These are phyloP conservation scores for Trissolcus japonicus DNA, from an alignment of 2,888 invertebrate species.

Conservation along the genomic window DNA sequence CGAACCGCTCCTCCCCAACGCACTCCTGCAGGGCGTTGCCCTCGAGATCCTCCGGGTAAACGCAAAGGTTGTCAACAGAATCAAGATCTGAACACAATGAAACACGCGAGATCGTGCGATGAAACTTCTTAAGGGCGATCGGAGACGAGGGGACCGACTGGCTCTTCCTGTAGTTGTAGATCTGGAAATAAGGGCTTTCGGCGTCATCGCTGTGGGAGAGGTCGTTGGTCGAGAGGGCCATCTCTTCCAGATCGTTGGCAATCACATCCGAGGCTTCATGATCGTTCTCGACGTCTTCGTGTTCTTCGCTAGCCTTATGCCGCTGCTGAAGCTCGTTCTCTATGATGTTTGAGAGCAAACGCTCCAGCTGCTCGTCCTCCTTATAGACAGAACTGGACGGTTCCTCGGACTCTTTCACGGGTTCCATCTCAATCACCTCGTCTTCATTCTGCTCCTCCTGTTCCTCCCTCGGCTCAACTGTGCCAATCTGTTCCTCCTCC, in stretches of 20 bases:
- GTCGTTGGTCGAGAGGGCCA: constrained; percentile 51
- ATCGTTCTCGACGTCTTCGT: constrained; percentile 23
- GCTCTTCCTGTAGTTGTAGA: constrained; percentile 69
- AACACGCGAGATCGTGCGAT: constrained; percentile 61
- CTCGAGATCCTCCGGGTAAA: constrained; percentile 68
- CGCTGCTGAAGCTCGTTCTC: constrained; percentile 65
- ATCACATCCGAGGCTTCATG: constrained; percentile 35
- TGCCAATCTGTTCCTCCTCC: not conserved
- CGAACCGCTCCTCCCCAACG: constrained; percentile 69
- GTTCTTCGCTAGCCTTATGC: constrained; percentile 44
- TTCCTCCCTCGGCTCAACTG: not conserved
- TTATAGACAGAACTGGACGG: constrained; percentile 27
- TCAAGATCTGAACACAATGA: constrained; percentile 68
- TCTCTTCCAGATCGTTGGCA: constrained; percentile 58
- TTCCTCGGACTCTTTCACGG: constrained; percentile 29
- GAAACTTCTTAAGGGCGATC: constrained; percentile 59
- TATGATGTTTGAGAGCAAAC: constrained; percentile 69
- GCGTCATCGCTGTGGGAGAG: constrained; percentile 18
- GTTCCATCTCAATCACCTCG: constrained; percentile 11
- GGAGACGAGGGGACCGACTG: constrained; percentile 71
- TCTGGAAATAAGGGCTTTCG: constrained; percentile 29
- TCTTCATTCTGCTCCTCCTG: constrained; percentile 9
- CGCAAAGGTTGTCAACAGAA: constrained; percentile 68
- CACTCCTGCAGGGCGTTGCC: constrained; percentile 62
- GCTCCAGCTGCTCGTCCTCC: constrained; percentile 69